Percentiles rank a stretch among this genome's conserved stretches.
phyloP scores from a whole-genome alignment of 53 echinoderm and acorn worm genomes.

The Actinopyga echinites region DNA sequence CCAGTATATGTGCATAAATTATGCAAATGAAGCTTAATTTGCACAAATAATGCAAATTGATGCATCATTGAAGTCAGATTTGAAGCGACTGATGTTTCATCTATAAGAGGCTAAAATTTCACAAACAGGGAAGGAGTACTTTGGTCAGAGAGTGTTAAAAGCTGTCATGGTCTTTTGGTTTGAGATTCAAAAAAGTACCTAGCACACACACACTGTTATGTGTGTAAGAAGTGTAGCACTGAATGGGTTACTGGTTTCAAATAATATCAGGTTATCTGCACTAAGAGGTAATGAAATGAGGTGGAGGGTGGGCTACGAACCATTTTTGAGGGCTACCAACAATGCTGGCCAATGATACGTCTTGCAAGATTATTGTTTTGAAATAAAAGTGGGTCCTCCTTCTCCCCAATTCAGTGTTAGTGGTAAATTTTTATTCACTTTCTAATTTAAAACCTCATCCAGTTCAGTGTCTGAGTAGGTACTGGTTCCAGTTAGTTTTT shows the following conservation, averaged over 20 bases:
- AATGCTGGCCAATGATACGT: too few relatives aligned
- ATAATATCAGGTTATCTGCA: too few relatives aligned
- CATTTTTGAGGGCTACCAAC: too few relatives aligned
- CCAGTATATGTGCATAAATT: not conserved
- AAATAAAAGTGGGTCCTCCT: too few relatives aligned
- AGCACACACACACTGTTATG: conserved; percentile 13
- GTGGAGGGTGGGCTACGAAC: too few relatives aligned
- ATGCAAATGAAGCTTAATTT: conserved; percentile 8
- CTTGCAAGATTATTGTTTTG: too few relatives aligned
- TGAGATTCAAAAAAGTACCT: conserved; percentile 9
- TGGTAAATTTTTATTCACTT: too few relatives aligned
- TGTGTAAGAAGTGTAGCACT: conserved; percentile 14
- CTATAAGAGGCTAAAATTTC: conserved; percentile 1
- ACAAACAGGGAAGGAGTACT: conserved; percentile 2
- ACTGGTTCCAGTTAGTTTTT: too few relatives aligned
- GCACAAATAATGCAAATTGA: not conserved
- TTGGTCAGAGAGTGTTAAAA: not conserved
- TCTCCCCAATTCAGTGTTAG: too few relatives aligned
- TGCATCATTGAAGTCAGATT: not conserved
- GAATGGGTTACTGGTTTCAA: not conserved
- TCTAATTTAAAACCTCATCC: too few relatives aligned
- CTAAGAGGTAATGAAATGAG: too few relatives aligned
- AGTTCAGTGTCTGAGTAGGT: too few relatives aligned
- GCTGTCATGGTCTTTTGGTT: not conserved
- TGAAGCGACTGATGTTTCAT: not conserved